Base-by-base conservation (phyloP, 2,113 vertebrate genomes). In the Myotis davidii region DNA sequence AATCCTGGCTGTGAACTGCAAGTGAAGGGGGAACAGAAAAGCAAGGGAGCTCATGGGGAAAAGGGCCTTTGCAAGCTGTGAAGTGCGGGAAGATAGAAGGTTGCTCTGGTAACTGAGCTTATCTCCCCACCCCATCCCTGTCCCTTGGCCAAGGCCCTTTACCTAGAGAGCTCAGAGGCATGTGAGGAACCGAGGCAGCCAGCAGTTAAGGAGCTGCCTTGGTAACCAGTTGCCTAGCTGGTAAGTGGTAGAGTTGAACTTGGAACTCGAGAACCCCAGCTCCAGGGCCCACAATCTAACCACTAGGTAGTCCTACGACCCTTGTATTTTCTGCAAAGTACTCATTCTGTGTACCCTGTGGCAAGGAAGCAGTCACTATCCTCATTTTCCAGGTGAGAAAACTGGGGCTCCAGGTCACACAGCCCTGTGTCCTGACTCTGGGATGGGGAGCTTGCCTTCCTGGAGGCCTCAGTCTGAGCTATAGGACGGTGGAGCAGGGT, bases 301-400 rank as follows among this genome's bases (percentile, higher is more conserved):
- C 3, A 1, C 3, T 20, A 6, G 0, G 0, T 52, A 3, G 18
- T 76, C 37, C 37, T 8, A 1, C 34, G 21, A 29, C 8, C 27
- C 10, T 64, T n/a, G 27, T 23, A 11, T 54, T 79, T 42, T 42
- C 37, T n/a, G 37, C 56, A 10, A 8, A 65, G 20, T 45, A 1
- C 64, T 45, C 10, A 12, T 4, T 18, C 48, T 50, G 84, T 39
- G 50, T n/a, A 6, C 42, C 29, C 32, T 1, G 4, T 25, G 39
- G 12, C 20, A 11, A 81, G 34, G 27, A 12, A 2, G 11, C 13
- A 18, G 0, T 45, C 34, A 1, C 23, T 59, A 5, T 20, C 45
- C 67, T 88, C 42, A 14, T 56, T 88, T 64, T 61, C 16, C 34
- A 70, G 32, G n/a, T 20, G 90, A 79, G 48, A 59, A 85, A 79